Percentiles rank a stretch among this genome's conserved stretches.
Conservation (phyloP, 2,113 vertebrate genomes). For the Protobothrops flavoviridis region DNA sequence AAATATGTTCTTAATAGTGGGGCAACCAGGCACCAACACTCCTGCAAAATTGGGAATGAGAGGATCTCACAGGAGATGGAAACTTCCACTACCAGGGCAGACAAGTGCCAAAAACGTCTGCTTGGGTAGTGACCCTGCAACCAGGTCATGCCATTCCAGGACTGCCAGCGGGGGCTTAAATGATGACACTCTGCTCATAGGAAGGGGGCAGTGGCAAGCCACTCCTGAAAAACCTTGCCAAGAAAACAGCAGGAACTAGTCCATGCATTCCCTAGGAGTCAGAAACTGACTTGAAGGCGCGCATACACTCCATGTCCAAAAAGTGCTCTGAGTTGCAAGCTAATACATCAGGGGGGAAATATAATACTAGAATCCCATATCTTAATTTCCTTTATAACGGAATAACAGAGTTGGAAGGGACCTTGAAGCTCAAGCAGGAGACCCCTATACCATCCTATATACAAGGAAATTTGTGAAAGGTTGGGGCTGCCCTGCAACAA, state of each 20-base stretch:
- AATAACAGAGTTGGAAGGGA: background rate
- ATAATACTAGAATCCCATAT: background rate
- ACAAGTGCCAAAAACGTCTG: background rate
- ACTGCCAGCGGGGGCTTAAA: background rate
- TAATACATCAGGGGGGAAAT: background rate
- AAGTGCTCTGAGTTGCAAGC: background rate
- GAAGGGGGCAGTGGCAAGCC: background rate
- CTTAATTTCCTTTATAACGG: background rate
- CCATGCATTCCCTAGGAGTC: background rate
- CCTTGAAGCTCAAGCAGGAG: background rate
- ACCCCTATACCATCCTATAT: background rate
- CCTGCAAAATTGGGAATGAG: background rate
- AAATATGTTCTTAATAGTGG: background rate
- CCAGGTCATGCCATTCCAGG: background rate
- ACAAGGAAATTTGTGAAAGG: background rate
- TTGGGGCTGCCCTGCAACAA: background rate
- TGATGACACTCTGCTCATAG: background rate
- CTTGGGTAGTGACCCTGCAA: background rate
- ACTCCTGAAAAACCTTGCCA: background rate
- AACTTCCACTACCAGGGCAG: no score
- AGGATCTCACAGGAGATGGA: background rate
- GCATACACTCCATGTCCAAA: background rate
- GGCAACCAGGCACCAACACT: no score
- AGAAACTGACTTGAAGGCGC: background rate
- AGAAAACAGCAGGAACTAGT: background rate